Evolutionary conservation across 2,888 invertebrate species (phyloP), one percentile per base, ranked within the genome.

Genomic region (Hymenopus coronatus): DNA sequence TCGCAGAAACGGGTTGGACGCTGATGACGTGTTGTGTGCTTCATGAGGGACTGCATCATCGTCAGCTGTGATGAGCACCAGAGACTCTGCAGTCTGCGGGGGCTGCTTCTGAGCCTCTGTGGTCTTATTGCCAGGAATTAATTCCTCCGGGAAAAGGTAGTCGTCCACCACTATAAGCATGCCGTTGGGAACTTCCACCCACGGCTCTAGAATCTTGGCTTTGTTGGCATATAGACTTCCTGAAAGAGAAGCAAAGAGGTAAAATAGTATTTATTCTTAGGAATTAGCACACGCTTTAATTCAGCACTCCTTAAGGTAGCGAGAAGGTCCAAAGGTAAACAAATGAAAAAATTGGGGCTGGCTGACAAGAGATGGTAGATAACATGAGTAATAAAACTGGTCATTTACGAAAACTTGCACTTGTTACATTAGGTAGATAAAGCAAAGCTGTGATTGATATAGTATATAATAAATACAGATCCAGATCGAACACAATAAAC

Each of bases 131-230:
- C 93, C 93, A 20, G 92, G 91, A 91, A 93, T 93, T 87, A 94
- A 92, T 91, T 93, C 93, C 90, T 93, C 93, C n/a, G 93, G 92
- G 91, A 94, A 94, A 87, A 94, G 92, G 91, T 93, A 94, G 91
- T 93, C 92, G 91, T 94, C 94, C 89, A 94, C 92, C 84, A 93
- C 92, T 88, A 94, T 92, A 88, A 93, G 91, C 40, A 94, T 93
- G 88, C 94, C 94, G 46, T 91, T 91, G 27, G 94, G 93, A 8
- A 94, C 93, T 87, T 92, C 92, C 85, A 93, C 92, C 88, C 93
- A 93, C 81, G 93, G 92, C 85, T 93, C 92, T 27, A 94, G 91
- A 54, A 94, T 92, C 90, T 92, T 92, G 28, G 93, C 94, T 84
- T 93, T 93, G 91, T 94, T 94, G 28, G 93, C 94, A 85, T 92